Percentiles rank a stretch among this genome's conserved stretches.
Conservation (phyloP, 2,113 vertebrate species). For the Neodon shergylaensis region DNA sequence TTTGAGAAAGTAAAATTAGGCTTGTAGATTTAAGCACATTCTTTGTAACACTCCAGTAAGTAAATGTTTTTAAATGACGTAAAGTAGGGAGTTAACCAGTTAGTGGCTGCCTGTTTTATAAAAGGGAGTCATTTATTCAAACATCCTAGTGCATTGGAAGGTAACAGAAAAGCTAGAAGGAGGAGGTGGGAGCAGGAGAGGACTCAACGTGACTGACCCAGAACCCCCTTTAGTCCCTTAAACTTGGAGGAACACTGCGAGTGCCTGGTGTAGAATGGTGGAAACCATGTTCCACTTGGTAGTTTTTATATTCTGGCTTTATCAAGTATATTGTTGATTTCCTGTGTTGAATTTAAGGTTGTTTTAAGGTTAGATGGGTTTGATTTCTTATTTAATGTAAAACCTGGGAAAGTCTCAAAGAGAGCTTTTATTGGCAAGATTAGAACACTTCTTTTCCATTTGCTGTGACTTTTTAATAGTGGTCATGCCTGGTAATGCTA, state of each 20-base stretch:
- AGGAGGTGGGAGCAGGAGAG: not conserved
- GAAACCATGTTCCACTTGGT: not conserved
- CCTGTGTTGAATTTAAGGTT: not conserved
- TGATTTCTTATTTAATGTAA: not conserved
- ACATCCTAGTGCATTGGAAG: not conserved
- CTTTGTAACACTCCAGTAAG: not conserved
- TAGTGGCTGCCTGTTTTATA: not conserved
- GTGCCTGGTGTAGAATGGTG: not conserved
- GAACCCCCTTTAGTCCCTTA: not conserved
- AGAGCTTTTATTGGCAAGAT: not conserved
- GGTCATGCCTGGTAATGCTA: not conserved
- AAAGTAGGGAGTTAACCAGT: not conserved
- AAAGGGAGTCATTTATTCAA: not conserved
- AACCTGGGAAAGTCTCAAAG: slow-evolving; percentile 12
- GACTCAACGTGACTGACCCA: not conserved
- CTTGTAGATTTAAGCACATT: slow-evolving; percentile 40
- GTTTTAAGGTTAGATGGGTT: not conserved
- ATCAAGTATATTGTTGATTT: not conserved
- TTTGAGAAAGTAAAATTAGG: not conserved
- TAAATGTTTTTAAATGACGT: not conserved
- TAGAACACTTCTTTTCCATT: slow-evolving; percentile 40
- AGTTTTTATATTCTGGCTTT: not conserved
- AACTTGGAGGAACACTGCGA: not conserved
- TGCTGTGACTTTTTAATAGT: not conserved
- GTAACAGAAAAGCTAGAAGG: not conserved